Base-by-base conservation (phyloP, 2,888 invertebrate species). In the Brachypalpus laphriformis region DNA sequence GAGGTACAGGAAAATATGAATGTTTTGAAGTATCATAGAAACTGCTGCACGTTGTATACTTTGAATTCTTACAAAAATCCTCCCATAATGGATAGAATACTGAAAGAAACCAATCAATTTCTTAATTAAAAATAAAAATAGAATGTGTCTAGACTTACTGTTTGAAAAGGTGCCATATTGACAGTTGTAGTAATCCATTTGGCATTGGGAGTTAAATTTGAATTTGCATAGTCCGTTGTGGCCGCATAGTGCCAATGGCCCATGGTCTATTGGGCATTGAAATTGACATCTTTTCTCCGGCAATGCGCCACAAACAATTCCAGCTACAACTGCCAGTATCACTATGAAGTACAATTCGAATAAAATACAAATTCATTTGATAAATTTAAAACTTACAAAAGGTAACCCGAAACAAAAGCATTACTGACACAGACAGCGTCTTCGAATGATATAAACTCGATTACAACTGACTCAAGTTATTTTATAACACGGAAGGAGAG, bases 141-240 rank as follows among this genome's bases (percentile, higher is more conserved):
- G 8, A 20, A 54, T 8, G 1, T 22, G 6, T 18, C 9, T 28
- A 40, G 34, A 45, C 65, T 72, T 66, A 80, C 72, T 11, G n/a
- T 61, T 71, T 2, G 14, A 49, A 3, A 16, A 22, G 2, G 11
- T 9, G 1, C 47, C 51, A 37, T 80, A 80, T 37, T 68, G 66
- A 14, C 80, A 80, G 7, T 80, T 80, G 37, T 66, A 80, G 45
- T 74, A 80, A 0, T 61, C 59, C 20, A 61, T 18, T 45, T 74
- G 65, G 28, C 80, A 80, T 45, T 8, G 47, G 1, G 74, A 74
- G 5, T 37, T 54, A 20, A 80, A 80, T 14, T 42, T 42, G 4
- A 66, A 80, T 45, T 51, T 74, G 8, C 80, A 80, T 20, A 22
- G 59, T 14, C 80, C 74, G 49, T 80, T 80, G 34, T 14, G 68